A percentile compares a stretch with the other conserved stretches of the same genome.
These are phyloP conservation scores for Gopherus flavomarginatus DNA, from an alignment of 2,113 vertebrate genomes.

Conservation along the genomic window DNA sequence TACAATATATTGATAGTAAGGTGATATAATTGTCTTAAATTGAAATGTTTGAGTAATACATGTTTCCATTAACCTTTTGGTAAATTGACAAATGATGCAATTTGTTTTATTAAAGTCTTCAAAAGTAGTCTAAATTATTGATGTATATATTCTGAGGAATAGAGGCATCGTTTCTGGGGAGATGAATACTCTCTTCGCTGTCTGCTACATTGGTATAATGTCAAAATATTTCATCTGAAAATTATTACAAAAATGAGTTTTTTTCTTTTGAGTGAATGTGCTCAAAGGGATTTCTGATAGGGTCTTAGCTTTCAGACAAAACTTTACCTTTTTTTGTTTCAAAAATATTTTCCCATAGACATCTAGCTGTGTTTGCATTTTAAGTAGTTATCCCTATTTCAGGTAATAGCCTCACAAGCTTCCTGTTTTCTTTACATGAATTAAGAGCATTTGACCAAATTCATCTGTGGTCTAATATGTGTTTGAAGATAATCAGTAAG, in stretches of 20 bases:
- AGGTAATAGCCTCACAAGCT: background rate
- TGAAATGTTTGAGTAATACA: constrained; percentile 58
- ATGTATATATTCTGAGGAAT: constrained; percentile 23
- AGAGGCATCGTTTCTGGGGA: background rate
- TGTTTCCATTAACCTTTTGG: constrained; percentile 39
- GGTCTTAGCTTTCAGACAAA: background rate
- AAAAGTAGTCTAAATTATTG: constrained; percentile 39
- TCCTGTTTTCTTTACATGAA: background rate
- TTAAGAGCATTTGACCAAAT: background rate
- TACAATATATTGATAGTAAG: background rate
- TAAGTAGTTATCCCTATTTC: background rate
- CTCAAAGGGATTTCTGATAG: background rate
- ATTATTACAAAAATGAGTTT: background rate
- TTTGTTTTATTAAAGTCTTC: constrained; percentile 49
- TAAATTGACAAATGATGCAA: background rate
- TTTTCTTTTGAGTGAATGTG: background rate
- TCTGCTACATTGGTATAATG: background rate
- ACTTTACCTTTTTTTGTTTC: background rate
- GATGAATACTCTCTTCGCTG: constrained; percentile 16
- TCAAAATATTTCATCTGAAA: background rate
- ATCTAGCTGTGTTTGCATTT: background rate
- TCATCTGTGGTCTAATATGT: background rate
- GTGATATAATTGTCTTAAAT: constrained; percentile 28
- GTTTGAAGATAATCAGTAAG: constrained; percentile 4
- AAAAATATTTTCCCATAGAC: background rate